Conservation (phyloP, 2,888 invertebrate genomes). For the Diadromus collaris region DNA sequence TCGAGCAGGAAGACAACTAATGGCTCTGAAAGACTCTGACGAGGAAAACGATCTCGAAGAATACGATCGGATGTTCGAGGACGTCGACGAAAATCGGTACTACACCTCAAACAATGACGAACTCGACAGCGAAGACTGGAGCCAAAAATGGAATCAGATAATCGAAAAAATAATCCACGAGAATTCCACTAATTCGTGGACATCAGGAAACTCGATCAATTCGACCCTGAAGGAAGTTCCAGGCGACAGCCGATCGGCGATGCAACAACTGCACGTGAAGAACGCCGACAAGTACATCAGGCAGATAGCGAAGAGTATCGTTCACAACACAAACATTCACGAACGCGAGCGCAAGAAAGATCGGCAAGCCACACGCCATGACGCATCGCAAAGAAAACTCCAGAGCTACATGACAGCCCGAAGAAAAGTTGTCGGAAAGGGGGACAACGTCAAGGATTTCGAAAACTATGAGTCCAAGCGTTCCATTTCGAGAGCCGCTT, state of each 20-base stretch:
- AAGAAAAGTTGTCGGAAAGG: slow-evolving; percentile 9
- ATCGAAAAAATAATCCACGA: slow-evolving; percentile 52
- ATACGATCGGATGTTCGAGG: slow-evolving; percentile 36
- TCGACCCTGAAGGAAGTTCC: slow-evolving; percentile 22
- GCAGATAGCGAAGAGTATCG: slow-evolving; percentile 56
- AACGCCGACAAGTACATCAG: slow-evolving; percentile 60
- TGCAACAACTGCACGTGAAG: slow-evolving; percentile 56
- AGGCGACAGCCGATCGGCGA: slow-evolving; percentile 18
- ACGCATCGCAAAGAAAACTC: slow-evolving; percentile 36
- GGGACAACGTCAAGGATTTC: not conserved
- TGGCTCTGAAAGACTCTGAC: slow-evolving; percentile 40
- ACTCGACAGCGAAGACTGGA: slow-evolving; percentile 22
- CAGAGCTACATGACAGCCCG: slow-evolving; percentile 20
- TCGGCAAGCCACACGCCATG: not conserved
- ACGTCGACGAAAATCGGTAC: slow-evolving; percentile 27
- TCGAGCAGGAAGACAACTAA: slow-evolving; percentile 52
- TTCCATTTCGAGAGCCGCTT: not conserved
- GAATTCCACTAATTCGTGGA: slow-evolving; percentile 18
- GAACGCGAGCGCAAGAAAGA: slow-evolving; percentile 12
- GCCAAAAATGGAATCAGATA: slow-evolving; percentile 50
- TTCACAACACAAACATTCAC: slow-evolving; percentile 43
- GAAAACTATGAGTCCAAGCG: not conserved
- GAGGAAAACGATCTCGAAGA: slow-evolving; percentile 46
- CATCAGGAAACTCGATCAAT: slow-evolving; percentile 12
- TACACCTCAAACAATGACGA: slow-evolving; percentile 20